A percentile compares a stretch with the other conserved stretches of the same genome.
Evolutionary conservation across 2,113 vertebrate genomes (phyloP).

Genomic region (Gasterosteus aculeatus): DNA sequence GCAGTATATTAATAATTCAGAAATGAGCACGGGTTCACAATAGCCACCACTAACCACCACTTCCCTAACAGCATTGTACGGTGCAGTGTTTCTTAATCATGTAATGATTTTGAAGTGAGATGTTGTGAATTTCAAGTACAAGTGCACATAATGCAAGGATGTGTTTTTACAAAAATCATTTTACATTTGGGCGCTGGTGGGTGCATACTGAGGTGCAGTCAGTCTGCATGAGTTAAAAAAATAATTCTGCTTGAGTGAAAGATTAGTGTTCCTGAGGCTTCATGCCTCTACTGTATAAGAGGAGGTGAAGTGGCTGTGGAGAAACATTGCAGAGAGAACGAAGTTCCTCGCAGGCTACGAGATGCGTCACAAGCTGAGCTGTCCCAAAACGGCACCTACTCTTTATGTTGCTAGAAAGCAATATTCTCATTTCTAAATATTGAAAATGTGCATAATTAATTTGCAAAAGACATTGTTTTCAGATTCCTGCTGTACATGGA

Average conservation of each 20-base stretch:
- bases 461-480: not conserved
- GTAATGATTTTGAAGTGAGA: not conserved
- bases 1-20: slow-evolving; percentile 20
- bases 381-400: not conserved
- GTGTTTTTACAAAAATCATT: not conserved
- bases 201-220: not conserved
- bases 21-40: not conserved
- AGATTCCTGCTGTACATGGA: not conserved
- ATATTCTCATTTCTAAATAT: not conserved
- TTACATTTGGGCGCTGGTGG: not conserved
- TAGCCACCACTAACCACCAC: too few relatives aligned
- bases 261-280: not conserved
- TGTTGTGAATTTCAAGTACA: not conserved
- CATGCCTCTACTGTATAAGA: not conserved
- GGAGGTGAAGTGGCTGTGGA: not conserved
- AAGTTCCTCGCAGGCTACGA: not conserved
- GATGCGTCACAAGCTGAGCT: not conserved
- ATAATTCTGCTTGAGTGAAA: not conserved
- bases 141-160: not conserved
- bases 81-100: not conserved
- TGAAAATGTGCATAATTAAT: not conserved
- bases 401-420: not conserved
- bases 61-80: not conserved
- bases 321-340: not conserved
- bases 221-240: not conserved